Evolutionary conservation across 1,140 invertebrate species (phyloP), one percentile per base, ranked within the genome.

Genomic region (Mesaphorura yosii): DNA sequence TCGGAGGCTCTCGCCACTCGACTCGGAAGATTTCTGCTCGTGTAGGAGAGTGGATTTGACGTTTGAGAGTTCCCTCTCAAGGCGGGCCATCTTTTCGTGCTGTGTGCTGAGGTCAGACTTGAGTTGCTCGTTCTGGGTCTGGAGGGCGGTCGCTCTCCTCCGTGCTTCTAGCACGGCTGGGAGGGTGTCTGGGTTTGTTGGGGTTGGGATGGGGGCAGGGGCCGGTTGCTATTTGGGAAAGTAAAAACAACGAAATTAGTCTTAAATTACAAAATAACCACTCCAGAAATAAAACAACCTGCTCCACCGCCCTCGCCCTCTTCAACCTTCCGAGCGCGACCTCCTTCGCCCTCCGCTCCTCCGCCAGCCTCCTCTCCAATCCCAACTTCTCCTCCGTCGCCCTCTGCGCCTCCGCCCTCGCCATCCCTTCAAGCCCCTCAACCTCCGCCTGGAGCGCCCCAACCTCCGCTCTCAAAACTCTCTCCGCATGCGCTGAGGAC

Each of bases 71-170:
- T 62, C 60, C 31, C 60, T 29, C 31, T 62, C 60, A n/a, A 50
- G 51, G 31, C 60, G 37, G 15, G 52, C 28, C 28, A 55, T 62
- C 19, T 62, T 62, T 15, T 62, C 60, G n/a, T n/a, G n/a, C n/a
- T n/a, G n/a, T n/a, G 90, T 88, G 59, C 86, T 91, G 45, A 98
- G 77, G 68, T 85, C 90, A 65, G 86, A 87, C 72, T 97, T 90
- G 52, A 92, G 75, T 67, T 87, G 86, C 63, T 77, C 69, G 68
- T 86, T 91, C 72, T 89, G 88, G 57, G 91, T 86, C 71, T 90
- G 84, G 70, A 92, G 78, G 27, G 79, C 78, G 55, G 77, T 78
- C n/a, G n/a, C n/a, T n/a, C n/a, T n/a, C n/a, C n/a, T n/a, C n/a
- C n/a, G n/a, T n/a, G n/a, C n/a, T 46, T 58, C 56, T 19, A 40